Base-by-base conservation (phyloP, 2,888 invertebrate species). In the Pedicia rivosa region DNA sequence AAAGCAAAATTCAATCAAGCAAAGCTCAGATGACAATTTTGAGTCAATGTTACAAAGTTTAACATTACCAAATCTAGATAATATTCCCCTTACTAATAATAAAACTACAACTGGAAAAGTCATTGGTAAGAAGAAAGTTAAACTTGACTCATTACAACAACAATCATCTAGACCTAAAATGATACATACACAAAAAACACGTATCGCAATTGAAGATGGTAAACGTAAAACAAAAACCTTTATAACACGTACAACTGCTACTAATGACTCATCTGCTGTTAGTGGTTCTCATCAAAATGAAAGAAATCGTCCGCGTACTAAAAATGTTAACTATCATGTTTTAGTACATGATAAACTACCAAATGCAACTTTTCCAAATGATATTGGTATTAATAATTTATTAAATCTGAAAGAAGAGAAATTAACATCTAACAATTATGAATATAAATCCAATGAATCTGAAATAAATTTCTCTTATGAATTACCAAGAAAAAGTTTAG, bases 161-260 rank as follows among this genome's bases (percentile, higher is more conserved):
- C 42, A 41, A 31, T 64, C 65, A 6, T 64, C 70, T 2, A 65
- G 78, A 20, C 78, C 79, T 4, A 74, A 74, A 50, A 80, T 81
- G 80, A 81, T 81, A 46, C 80, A 80, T 53, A 81, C 81, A 0
- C 75, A 77, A 51, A 76, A 73, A 47, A 67, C 69, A 33, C 57
- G 67, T 24, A 64, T 68, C 3, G 58, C 69, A 1, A 63, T 66
- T 2, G 67, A 67, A 36, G 67, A 67, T 12, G 65, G 67, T 0
- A 68, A 69, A 22, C 71, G 70, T 36, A 70, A 68, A 46, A 68
- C 70, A 0, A 68, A 65, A 47, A 71, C 71, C 1, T 57, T 69
- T 50, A 63, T 72, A 40, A 52, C 58, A 36, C 40, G 65, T 50
- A 34, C 34, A n/a, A 35, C 26, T 15, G 13, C 32, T 5, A 32